phyloP scores from a whole-genome alignment of 2,797 vertebrate species.

The Anisognathus igniventris region DNA sequence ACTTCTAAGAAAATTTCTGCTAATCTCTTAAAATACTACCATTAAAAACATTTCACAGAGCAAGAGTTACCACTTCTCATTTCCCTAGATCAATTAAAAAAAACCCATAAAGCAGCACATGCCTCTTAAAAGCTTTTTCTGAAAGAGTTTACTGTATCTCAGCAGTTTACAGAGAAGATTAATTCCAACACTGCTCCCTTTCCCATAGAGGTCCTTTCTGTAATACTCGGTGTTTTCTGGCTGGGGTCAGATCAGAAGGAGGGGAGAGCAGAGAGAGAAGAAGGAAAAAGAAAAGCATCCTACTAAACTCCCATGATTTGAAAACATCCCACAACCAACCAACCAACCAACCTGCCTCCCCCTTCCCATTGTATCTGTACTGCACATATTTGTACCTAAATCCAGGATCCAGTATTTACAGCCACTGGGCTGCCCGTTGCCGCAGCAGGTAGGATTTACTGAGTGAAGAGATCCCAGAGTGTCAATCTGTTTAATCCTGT shows the following conservation, averaged over 20 bases:
- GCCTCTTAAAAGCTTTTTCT: background rate
- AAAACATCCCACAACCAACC: background rate
- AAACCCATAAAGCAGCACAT: background rate
- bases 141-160: slow-evolving; percentile 9
- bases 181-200: background rate
- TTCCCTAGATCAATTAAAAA: background rate
- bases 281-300: background rate
- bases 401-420: slow-evolving; percentile 84
- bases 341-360: background rate
- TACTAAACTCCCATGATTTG: background rate
- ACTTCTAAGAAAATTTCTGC: background rate
- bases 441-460: slow-evolving; percentile 62
- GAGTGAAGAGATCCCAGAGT: slow-evolving; percentile 69
- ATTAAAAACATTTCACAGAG: background rate
- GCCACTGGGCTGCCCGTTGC: slow-evolving; percentile 65
- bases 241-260: background rate
- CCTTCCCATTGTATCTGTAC: background rate
- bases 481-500: slow-evolving; percentile 69
- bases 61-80: background rate
- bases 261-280: background rate
- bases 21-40: background rate
- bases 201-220: background rate
- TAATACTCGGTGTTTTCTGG: background rate
- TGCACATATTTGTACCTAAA: slow-evolving; percentile 67
- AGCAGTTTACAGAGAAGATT: background rate